Base-by-base conservation (phyloP, 1,140 invertebrate genomes). In the Polyergus mexicanus region DNA sequence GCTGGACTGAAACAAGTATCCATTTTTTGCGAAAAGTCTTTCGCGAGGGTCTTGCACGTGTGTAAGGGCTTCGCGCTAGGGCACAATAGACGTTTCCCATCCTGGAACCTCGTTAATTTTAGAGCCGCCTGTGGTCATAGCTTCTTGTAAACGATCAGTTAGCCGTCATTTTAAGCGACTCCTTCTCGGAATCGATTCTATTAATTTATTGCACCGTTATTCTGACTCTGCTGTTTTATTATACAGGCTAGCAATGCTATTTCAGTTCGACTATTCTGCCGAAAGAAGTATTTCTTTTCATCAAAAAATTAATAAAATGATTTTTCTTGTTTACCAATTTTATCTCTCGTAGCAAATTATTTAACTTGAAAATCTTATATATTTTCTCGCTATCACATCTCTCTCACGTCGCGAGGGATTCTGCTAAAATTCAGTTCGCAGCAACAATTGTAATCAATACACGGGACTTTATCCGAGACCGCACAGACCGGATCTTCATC, bases 141-240 rank as follows among this genome's bases (percentile, higher is more conserved):
- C 68, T 60, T 74, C 78, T 83, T 47, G 54, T 47, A 74, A 83
- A 35, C 25, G 54, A 83, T 83, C 78, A 74, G 38, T 83, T 74
- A 60, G 16, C 38, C 78, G 54, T 83, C 78, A 60, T 41, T 74
- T 83, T 60, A 72, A 72, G 35, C 54, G 65, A 60, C 51, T 58
- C 32, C 66, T 81, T 81, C 78, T 56, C 35, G 25, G 66, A 71
- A 81, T 72, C 51, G 66, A 81, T 81, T 81, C 78, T 72, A 81
- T 81, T 72, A 72, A 71, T 35, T 81, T 58, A 72, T 81, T 72
- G 71, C 25, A 44, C 78, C 58, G 65, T 58, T 16, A 38, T 19
- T 41, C 8, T 25, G 41, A 54, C 22, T 22, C 11, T 16, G 58
- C 25, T 25, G 19, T 51, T 1, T 16, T 58, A 19, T 54, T 38